Evolutionary conservation across 2,113 vertebrate genomes (phyloP).

Genomic region (Ellobius talpinus): DNA sequence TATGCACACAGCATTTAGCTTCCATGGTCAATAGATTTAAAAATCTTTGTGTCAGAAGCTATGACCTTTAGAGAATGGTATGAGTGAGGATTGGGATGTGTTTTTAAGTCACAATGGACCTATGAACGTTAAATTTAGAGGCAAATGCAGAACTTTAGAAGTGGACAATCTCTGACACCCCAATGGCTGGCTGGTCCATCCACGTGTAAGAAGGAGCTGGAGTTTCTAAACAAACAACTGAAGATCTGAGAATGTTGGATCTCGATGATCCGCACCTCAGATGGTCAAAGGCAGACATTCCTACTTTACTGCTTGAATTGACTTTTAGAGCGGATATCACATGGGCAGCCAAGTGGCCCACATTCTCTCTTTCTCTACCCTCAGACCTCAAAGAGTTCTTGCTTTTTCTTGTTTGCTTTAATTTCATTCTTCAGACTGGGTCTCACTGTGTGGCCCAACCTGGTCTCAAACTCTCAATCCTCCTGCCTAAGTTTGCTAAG

Average conservation of each 20-base stretch:
- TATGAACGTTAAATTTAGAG: not conserved
- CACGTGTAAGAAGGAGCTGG: not conserved
- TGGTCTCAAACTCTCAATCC: not conserved
- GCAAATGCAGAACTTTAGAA: not conserved
- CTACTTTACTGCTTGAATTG: not conserved
- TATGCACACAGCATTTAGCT: not conserved
- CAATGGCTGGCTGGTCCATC: not conserved
- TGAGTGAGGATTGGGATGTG: not conserved
- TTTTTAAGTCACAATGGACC: not conserved
- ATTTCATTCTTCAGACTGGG: not conserved
- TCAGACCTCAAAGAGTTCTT: not conserved
- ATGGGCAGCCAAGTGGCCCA: not conserved
- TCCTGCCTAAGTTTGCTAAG: not conserved
- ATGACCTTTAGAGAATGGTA: not conserved
- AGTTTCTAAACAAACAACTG: not conserved
- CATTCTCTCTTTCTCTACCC: not conserved
- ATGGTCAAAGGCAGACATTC: not conserved
- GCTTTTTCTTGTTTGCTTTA: not conserved
- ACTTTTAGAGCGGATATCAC: not conserved
- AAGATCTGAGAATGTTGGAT: not conserved
- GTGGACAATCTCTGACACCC: not conserved
- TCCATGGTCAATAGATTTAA: not conserved
- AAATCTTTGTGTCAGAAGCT: not conserved
- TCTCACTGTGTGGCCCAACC: not conserved
- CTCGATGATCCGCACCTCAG: not conserved